Evolutionary conservation across 2,888 invertebrate genomes (phyloP), one percentile per base, ranked within the genome.

Genomic region (Gastrophysa polygoni): DNA sequence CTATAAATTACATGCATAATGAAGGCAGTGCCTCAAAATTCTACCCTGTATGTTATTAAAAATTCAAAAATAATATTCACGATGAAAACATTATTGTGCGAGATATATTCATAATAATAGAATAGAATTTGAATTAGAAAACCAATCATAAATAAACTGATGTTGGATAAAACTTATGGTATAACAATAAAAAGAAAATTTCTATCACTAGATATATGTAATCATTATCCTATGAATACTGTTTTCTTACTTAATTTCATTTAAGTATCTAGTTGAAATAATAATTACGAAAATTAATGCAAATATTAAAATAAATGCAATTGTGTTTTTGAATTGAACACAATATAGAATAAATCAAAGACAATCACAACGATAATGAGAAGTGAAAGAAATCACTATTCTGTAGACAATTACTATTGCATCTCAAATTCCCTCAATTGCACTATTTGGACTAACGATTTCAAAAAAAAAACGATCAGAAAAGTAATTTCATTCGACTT

Each of bases 11-110:
- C 64, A 69, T 67, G 68, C 64, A 67, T 56, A 63, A 34, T 56
- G 52, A 66, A 70, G 68, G 67, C 68, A 70, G 66, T 68, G 69
- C 67, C 65, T 66, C 61, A 57, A 67, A 55, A 62, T 50, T 64
- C 70, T 70, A 70, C 70, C 70, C 70, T 70, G 70, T 70, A 60
- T 61, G 64, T 34, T 58, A 59, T 64, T 61, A 59, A 61, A 57
- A 49, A 32, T 63, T 64, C 44, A 54, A 59, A 63, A 61, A 49
- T 59, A 63, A 24, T 51, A 61, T 51, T 57, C 48, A 63, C 28
- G 59, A 64, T 44, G 59, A 57, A 51, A n/a, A 24, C 17, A 50
- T 52, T 56, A 67, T 65, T 68, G 65, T 65, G 65, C 65, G 63
- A 65, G 43, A 63, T 47, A n/a, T n/a, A n/a, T n/a, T n/a, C n/a